These are phyloP conservation scores for Pegoplata infirma DNA, from an alignment of 2,888 invertebrate species.

Conservation along the genomic window DNA sequence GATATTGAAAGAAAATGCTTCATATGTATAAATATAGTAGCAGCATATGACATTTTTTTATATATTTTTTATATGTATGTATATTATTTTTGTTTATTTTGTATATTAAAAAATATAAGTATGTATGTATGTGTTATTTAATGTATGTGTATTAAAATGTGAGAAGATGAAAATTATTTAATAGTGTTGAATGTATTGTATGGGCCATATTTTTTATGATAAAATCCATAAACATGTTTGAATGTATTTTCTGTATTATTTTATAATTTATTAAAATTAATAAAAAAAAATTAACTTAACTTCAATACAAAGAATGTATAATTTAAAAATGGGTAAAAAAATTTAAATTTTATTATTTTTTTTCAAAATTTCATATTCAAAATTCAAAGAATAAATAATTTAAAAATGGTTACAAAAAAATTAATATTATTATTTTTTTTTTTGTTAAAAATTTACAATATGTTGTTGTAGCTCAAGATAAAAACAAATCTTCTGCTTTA, in stretches of 20 bases:
- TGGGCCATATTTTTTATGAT: background rate
- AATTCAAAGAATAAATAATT: too few relatives aligned
- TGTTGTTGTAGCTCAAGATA: too few relatives aligned
- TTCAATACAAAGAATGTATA: too few relatives aligned
- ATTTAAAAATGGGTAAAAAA: background rate
- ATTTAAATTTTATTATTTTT: too few relatives aligned
- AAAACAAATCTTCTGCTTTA: too few relatives aligned
- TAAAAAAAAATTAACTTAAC: background rate
- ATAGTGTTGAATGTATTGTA: background rate
- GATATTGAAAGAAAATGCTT: too few relatives aligned
- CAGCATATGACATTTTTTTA: background rate
- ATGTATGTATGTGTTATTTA: slow-evolving; percentile 1
- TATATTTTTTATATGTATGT: background rate
- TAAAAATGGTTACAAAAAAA: too few relatives aligned
- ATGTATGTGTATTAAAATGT: too few relatives aligned
- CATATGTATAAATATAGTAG: background rate
- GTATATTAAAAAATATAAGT: background rate
- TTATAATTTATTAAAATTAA: background rate
- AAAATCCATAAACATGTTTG: too few relatives aligned
- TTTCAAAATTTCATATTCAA: background rate
- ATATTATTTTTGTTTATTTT: slow-evolving; percentile 4
- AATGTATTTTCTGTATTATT: background rate
- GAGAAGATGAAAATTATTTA: slow-evolving; percentile 6
- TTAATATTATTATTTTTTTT: too few relatives aligned
- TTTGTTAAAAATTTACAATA: too few relatives aligned